Percentiles rank a stretch among this genome's conserved stretches.
These are phyloP conservation scores for Spondyliosoma cantharus DNA, from an alignment of 2,797 vertebrate species.

Conservation along the genomic window DNA sequence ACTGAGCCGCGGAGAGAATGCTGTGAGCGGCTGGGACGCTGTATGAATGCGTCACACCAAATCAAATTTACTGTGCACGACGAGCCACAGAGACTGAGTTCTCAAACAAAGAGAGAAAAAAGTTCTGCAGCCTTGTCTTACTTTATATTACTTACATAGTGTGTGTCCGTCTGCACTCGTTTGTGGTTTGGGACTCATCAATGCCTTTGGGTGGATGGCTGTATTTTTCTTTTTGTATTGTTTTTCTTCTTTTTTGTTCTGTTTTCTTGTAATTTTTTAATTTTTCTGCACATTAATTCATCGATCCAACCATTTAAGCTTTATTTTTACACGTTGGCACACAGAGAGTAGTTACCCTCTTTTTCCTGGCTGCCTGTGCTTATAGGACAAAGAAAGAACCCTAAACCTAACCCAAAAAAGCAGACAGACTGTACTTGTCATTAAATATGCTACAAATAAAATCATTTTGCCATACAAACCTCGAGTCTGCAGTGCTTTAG, in stretches of 20 bases:
- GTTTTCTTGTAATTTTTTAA: too few relatives aligned
- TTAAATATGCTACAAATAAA: too few relatives aligned
- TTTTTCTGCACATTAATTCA: too few relatives aligned
- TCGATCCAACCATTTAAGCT: too few relatives aligned
- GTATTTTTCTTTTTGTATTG: background rate
- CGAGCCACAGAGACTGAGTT: background rate
- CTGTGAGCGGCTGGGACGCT: background rate
- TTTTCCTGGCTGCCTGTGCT: too few relatives aligned
- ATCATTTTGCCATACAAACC: background rate
- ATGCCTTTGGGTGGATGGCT: background rate
- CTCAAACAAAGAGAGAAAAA: background rate
- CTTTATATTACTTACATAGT: background rate
- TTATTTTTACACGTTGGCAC: too few relatives aligned
- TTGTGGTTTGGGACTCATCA: background rate
- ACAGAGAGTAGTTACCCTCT: too few relatives aligned
- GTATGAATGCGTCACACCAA: constrained; percentile 6
- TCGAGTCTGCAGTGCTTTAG: background rate
- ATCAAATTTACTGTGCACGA: background rate
- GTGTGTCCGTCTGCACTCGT: background rate
- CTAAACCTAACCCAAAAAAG: too few relatives aligned
- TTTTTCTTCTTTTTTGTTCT: background rate
- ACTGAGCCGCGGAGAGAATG: background rate
- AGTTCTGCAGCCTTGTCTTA: background rate
- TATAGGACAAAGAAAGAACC: too few relatives aligned
- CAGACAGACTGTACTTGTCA: background rate